Base-by-base conservation (phyloP, 1,140 invertebrate species). In the Coptotermes formosanus region DNA sequence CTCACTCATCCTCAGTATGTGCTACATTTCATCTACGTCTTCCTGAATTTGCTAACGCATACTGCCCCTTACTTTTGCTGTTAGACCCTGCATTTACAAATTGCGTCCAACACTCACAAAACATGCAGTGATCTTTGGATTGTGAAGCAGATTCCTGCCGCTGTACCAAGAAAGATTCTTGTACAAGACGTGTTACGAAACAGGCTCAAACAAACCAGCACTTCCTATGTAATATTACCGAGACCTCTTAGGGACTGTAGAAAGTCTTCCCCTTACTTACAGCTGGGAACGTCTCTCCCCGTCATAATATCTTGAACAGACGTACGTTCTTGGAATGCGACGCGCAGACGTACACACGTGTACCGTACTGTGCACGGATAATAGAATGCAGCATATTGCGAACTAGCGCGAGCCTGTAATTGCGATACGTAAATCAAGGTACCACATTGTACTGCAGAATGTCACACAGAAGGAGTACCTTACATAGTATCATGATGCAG, bases 401-500 rank as follows among this genome's bases (percentile, higher is more conserved):
- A 55, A 84, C 48, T 23, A 84, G 82, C 82, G 55, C 55, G 21
- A 84, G 44, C n/a, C 82, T 59, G 83, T 84, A 84, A 84, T 55
- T 84, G 83, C 45, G 23, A 16, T 25, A 30, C 30, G 48, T 84
- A 84, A 84, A 84, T 84, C 83, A 84, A 84, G 83, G 44, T 30
- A 45, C 44, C n/a, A n/a, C 16, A 16, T n/a, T 83, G 21, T 55
- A 52, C 30, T 55, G 83, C 83, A 75, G 64, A 75, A 75, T 75
- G n/a, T 30, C 64, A 25, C 64, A n/a, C 25, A 30, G 64, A 55
- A 55, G 52, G 21, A 55, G 2, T 16, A 4, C 4, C 52, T 16
- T 55, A 55, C 52, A 55, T 48, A 55, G 52, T 12, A 3, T 48
- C 45, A 12, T 48, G 45, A 12, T 48, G 11, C 45, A 48, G 7